Conservation (phyloP, 2,797 vertebrate species). For the Neomorphus geoffroyi region DNA sequence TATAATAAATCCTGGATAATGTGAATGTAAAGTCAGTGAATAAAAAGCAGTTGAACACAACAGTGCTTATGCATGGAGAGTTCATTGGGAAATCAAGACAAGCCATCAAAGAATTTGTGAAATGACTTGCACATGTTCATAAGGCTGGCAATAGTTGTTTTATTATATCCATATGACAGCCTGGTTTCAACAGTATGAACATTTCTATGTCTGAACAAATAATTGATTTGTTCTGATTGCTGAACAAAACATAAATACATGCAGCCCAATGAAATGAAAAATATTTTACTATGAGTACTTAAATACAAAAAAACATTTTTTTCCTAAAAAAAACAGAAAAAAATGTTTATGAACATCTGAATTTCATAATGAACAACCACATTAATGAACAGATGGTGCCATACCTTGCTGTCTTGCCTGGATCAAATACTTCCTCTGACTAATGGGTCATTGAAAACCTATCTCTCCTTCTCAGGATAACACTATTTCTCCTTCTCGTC, state of each 20-base stretch:
- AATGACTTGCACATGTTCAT: accelerated
- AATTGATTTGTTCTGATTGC: neutral
- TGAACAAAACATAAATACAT: neutral
- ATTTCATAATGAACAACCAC: neutral
- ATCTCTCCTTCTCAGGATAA: neutral
- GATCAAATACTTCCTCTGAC: neutral
- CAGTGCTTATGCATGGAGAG: neutral
- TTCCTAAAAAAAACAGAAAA: neutral
- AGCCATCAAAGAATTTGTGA: neutral
- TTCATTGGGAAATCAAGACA: neutral
- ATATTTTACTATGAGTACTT: neutral
- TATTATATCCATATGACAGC: neutral
- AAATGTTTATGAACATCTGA: neutral
- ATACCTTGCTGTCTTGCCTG: neutral
- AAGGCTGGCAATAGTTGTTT: neutral
- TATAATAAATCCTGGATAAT: neutral
- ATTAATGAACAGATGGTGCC: slow-evolving; percentile 32
- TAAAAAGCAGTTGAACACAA: neutral
- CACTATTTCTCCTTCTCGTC: neutral
- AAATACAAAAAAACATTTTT: accelerated
- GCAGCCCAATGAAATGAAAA: neutral
- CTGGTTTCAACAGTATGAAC: neutral
- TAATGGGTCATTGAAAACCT: neutral
- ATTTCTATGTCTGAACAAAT: neutral
- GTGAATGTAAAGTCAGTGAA: neutral